Evolutionary conservation across 2,797 vertebrate genomes (phyloP), one percentile per base, ranked within the genome.

Genomic region (Rhinophrynus dorsalis): DNA sequence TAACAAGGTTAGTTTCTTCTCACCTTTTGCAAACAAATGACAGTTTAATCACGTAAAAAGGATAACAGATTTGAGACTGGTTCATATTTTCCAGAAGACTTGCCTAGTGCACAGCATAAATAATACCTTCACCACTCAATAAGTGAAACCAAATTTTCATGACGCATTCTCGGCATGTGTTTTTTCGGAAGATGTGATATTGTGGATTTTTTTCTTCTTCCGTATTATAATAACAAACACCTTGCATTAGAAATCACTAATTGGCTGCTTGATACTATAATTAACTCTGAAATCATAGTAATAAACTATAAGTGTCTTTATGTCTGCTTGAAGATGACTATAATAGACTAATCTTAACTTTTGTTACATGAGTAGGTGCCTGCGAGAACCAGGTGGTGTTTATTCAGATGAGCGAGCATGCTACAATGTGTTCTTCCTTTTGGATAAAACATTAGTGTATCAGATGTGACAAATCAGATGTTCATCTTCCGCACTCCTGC

Each of bases 381-480:
- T 93, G 90, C 67, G 86, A 83, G 86, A 91, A 90, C 94, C 95
- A 98, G 96, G 95, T 98, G 95, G 95, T 96, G 93, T 97, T 98
- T 96, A 95, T 97, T 94, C 95, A 97, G 96, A 97, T 95, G 95
- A 95, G 94, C 95, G 93, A 98, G 92, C 95, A 91, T 93, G 93
- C 96, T 95, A 96, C 92, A 93, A 91, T 93, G 93, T 92, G 92
- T 93, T 92, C 94, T 96, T 97, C 95, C 96, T 96, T 95, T 96
- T 96, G 95, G 94, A 95, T 97, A 95, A 96, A 98, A 97, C 96
- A 97, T 97, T 96, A 97, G 94, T 78, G 91, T 95, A 96, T 96
- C 93, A 92, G 93, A 99, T 94, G 93, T 96, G 96, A 96, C 96
- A 96, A 97, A 97, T 98, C 94, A 93, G 94, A 97, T 96, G 93